phyloP scores from a whole-genome alignment of 2,113 vertebrate species.

The Pterocles gutturalis region DNA sequence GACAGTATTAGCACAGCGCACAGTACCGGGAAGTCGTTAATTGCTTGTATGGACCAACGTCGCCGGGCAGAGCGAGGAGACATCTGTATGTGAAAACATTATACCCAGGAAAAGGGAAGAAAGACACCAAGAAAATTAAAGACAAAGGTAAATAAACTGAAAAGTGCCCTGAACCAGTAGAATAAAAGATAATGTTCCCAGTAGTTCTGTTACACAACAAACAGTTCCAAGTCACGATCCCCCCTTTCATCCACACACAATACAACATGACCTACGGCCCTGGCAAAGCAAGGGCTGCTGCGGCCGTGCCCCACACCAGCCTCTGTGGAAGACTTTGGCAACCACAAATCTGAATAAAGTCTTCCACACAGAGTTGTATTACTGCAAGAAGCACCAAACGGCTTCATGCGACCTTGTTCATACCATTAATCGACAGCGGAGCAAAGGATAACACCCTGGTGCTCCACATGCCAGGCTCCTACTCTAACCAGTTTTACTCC shows the following conservation, averaged over 20 bases:
- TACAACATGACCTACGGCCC: neutral
- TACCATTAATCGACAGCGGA: neutral
- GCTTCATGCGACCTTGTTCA: neutral
- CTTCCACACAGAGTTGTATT: neutral
- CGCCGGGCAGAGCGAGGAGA: slow-evolving; percentile 91
- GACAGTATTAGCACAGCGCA: slow-evolving; percentile 81
- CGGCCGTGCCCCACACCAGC: neutral
- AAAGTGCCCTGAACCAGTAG: slow-evolving; percentile 67
- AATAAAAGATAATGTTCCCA: slow-evolving; percentile 45
- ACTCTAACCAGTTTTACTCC: neutral
- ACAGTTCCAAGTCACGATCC: neutral
- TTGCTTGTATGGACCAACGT: slow-evolving; percentile 98
- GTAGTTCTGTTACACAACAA: neutral
- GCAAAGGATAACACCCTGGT: neutral
- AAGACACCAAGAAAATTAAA: slow-evolving; percentile 81
- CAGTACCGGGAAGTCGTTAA: slow-evolving; percentile 98
- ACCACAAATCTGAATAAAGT: neutral
- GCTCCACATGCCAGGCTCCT: neutral
- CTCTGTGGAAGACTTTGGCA: neutral
- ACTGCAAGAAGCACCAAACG: neutral
- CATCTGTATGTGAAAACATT: slow-evolving; percentile 89
- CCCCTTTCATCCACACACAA: neutral
- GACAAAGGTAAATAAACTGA: slow-evolving; percentile 76
- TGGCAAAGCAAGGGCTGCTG: neutral
- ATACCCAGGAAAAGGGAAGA: slow-evolving; percentile 84